Percentiles rank a stretch among this genome's conserved stretches.
phyloP scores from a whole-genome alignment of 1,140 invertebrate species.

The Conus ventricosus region DNA sequence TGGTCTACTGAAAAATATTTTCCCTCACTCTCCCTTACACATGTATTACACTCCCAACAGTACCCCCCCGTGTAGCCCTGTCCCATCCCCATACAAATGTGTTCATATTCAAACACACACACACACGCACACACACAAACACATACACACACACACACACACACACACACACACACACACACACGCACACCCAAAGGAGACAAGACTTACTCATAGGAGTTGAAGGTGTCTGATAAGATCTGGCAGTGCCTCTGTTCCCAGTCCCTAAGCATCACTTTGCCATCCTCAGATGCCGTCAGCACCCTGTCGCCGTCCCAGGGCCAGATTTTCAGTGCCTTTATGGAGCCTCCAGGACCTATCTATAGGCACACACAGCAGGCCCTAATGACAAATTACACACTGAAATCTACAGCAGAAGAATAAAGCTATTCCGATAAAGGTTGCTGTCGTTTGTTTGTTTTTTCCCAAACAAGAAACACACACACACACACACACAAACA shows the following conservation, averaged over 20 bases:
- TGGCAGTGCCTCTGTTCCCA: slow-evolving; percentile 52
- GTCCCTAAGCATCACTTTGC: slow-evolving; percentile 62
- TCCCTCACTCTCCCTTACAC: too few species aligned
- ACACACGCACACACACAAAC: neutral
- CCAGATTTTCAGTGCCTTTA: slow-evolving; percentile 72
- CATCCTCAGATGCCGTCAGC: slow-evolving; percentile 68
- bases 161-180: neutral
- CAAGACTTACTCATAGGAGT: slow-evolving; percentile 52
- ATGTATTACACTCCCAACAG: too few species aligned
- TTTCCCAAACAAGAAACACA: neutral
- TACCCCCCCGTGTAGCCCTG: too few species aligned
- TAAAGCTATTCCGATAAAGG: too few species aligned
- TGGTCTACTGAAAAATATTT: too few species aligned
- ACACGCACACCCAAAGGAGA: neutral
- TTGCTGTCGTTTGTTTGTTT: too few species aligned
- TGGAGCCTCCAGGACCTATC: slow-evolving; percentile 71
- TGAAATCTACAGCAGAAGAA: too few species aligned
- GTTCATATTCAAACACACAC: neutral
- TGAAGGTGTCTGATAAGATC: slow-evolving; percentile 63
- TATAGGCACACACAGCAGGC: slow-evolving; percentile 37
- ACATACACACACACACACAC: neutral
- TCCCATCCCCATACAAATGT: too few species aligned
- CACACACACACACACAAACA: too few species aligned
- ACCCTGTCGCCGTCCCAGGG: slow-evolving; percentile 54
- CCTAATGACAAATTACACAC: too few species aligned